A percentile compares a stretch with the other conserved stretches of the same genome.
Conservation (phyloP, 2,797 vertebrate species). For the Macropus fuliginosus region DNA sequence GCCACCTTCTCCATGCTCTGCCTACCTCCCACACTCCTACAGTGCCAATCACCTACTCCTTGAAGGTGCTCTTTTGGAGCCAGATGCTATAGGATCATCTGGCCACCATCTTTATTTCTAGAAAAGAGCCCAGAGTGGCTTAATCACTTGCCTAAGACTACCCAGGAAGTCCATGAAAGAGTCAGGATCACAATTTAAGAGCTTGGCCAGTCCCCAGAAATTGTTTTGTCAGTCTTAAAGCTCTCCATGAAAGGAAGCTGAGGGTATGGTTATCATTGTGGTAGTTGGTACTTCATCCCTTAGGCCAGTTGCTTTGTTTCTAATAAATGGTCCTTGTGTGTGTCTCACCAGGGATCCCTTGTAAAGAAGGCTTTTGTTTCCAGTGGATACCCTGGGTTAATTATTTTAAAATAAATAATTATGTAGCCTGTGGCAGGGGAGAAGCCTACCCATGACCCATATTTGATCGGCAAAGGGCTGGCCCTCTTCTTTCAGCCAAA, state of each 20-base stretch:
- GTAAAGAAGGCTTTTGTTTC: slow-evolving; percentile 85
- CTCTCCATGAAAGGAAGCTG: neutral
- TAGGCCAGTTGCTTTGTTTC: neutral
- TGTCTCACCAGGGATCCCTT: slow-evolving; percentile 55
- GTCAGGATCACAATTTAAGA: slow-evolving; percentile 21
- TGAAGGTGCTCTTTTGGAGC: neutral
- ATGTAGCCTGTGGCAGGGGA: slow-evolving; percentile 75
- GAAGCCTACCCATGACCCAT: slow-evolving; percentile 82
- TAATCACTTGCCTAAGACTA: slow-evolving; percentile 28
- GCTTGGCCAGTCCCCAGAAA: neutral
- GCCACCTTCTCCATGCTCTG: neutral
- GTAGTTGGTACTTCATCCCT: neutral
- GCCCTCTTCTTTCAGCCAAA: slow-evolving; percentile 79
- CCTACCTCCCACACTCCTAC: neutral
- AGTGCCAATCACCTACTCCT: neutral
- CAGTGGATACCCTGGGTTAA: slow-evolving; percentile 83
- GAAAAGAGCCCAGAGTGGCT: slow-evolving; percentile 22
- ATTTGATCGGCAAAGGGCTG: slow-evolving; percentile 75
- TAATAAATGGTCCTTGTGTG: slow-evolving; percentile 67
- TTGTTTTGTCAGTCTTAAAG: neutral
- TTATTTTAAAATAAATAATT: slow-evolving; percentile 85
- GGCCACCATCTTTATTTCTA: neutral
- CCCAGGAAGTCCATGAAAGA: neutral
- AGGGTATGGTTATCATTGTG: neutral
- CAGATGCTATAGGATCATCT: neutral